Conservation (phyloP, 2,113 vertebrate species). For the Otolemur garnettii region DNA sequence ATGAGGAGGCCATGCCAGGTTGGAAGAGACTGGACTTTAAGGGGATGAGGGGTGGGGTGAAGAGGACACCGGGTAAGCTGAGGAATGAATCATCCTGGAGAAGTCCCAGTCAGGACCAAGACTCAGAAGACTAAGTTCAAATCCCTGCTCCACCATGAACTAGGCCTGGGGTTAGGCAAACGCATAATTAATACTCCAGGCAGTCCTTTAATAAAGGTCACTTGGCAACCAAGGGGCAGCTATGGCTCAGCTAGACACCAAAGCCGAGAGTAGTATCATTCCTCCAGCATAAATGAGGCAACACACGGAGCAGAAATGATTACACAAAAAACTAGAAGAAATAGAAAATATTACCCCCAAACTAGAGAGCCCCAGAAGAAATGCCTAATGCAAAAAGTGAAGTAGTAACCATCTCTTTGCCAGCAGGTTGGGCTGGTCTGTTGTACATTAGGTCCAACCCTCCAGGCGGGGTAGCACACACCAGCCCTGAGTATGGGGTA, state of each 20-base stretch:
- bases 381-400: not conserved
- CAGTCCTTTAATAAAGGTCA: not conserved
- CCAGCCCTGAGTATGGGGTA: not conserved
- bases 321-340: not conserved
- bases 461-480: not conserved
- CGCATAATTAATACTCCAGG: rapidly evolving
- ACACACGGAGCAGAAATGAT: not conserved
- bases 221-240: not conserved
- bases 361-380: not conserved
- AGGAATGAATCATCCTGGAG: not conserved
- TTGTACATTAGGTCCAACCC: not conserved
- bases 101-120: not conserved
- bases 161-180: not conserved
- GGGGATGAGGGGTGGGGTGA: not conserved
- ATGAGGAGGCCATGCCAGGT: not conserved
- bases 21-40: not conserved
- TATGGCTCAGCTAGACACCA: not conserved
- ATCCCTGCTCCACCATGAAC: not conserved
- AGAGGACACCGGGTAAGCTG: not conserved
- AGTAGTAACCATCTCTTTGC: not conserved
- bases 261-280: not conserved
- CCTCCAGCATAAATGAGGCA: not conserved
- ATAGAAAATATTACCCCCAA: not conserved
- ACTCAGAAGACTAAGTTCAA: not conserved
- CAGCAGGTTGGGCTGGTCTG: not conserved